A percentile compares a stretch with the other conserved stretches of the same genome.
phyloP scores from a whole-genome alignment of 2,113 vertebrate species.

The Casuarius casuarius region DNA sequence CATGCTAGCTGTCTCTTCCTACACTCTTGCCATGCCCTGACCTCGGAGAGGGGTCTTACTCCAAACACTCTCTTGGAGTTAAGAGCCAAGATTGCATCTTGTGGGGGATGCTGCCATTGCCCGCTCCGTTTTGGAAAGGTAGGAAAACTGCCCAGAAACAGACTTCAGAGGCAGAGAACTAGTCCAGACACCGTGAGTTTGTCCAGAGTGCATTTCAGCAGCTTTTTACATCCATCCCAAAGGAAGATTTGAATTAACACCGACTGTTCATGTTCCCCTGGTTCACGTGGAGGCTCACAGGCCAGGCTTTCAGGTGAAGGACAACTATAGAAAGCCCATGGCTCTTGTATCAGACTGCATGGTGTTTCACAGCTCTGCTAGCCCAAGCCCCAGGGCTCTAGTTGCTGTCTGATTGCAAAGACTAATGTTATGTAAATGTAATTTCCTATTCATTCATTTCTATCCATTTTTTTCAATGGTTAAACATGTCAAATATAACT shows the following conservation, averaged over 20 bases:
- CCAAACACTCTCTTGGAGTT: not conserved
- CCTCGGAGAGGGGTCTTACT: not conserved
- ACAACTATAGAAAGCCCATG: not conserved
- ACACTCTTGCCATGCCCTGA: not conserved
- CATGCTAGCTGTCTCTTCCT: not conserved
- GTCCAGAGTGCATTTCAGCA: not conserved
- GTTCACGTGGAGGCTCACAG: not conserved
- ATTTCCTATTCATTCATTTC: not conserved
- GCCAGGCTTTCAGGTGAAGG: not conserved
- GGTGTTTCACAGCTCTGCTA: not conserved
- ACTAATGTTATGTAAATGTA: not conserved
- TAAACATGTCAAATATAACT: not conserved
- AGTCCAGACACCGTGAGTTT: not conserved
- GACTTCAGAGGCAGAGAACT: not conserved
- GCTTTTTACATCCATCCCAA: not conserved
- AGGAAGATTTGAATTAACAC: not conserved
- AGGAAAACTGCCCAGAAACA: not conserved
- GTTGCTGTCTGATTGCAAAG: not conserved
- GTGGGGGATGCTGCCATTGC: not conserved
- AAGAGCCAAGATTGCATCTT: not conserved
- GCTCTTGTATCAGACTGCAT: not conserved
- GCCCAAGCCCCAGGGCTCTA: not conserved
- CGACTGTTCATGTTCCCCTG: not conserved
- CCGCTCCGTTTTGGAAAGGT: not conserved
- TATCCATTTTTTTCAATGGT: not conserved